Evolutionary conservation across 2,797 vertebrate genomes (phyloP).

Genomic region (Poeciliopsis infans): DNA sequence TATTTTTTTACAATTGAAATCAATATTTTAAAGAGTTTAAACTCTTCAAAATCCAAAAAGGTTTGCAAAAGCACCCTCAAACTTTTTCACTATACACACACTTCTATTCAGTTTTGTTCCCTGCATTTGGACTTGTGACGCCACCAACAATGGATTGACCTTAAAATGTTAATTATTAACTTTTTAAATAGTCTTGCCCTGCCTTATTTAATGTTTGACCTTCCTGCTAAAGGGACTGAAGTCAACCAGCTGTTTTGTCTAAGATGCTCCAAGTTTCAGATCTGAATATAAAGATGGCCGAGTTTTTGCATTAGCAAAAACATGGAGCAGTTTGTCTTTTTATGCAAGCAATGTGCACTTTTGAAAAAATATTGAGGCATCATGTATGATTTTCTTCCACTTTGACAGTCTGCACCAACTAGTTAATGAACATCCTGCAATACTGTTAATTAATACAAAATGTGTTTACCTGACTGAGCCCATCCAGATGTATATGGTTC

Average conservation of each 20-base stretch:
- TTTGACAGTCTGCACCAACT: neutral
- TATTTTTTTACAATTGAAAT: neutral
- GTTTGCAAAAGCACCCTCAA: neutral
- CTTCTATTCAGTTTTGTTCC: neutral
- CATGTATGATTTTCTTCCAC: neutral
- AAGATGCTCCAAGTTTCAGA: neutral
- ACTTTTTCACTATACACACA: neutral
- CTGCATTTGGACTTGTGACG: neutral
- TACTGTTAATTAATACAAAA: neutral
- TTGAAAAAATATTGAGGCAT: neutral
- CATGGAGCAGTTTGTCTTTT: neutral
- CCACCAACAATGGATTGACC: neutral
- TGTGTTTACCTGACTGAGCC: slow-evolving; percentile 82
- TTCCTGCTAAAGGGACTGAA: neutral
- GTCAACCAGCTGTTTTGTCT: neutral
- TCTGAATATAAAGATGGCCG: neutral
- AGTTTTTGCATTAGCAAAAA: neutral
- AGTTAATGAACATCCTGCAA: neutral
- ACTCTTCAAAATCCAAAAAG: neutral
- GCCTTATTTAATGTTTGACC: neutral
- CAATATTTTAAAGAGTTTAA: neutral
- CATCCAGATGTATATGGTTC: slow-evolving; percentile 70
- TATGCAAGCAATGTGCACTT: neutral
- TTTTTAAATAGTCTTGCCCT: neutral
- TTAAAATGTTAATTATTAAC: neutral